Evolutionary conservation across 1,140 invertebrate species (phyloP), one percentile per base, ranked within the genome.

Genomic region (Metaphire vulgaris): DNA sequence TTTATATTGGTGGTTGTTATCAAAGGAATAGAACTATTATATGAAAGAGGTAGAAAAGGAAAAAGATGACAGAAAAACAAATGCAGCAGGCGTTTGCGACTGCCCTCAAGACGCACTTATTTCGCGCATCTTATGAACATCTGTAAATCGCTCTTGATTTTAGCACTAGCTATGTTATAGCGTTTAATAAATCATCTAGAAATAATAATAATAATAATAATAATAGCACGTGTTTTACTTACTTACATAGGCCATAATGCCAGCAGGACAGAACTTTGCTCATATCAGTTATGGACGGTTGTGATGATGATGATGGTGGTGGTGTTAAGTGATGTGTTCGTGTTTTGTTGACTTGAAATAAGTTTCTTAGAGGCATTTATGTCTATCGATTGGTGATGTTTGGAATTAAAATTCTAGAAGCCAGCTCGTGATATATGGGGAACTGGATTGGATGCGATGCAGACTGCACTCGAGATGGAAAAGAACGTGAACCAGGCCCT

Each of bases 401-500:
- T 71, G 29, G 29, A 33, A 1, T 70, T 72, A 66, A 16, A 65
- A 66, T 76, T 82, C 26, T 79, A 89, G 76, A 88, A 89, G 69
- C 92, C 92, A 1, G 85, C 87, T 14, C 84, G 87, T 69, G 86
- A 88, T 73, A 88, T 90, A 66, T 93, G 92, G 90, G 86, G 86
- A 0, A 88, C 87, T 56, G 89, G 89, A 0, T 83, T 90, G 79
- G 90, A 91, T 14, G 92, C 92, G 0, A 90, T 94, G 87, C 81
- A 84, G 66, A 87, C 89, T n/a, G 91, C 92, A 26, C 85, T 95
- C 1, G 82, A 89, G 31, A 86, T 95, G 79, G 93, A 95, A 84
- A 92, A 92, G 83, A 87, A 85, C 77, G 92, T 95, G n/a, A 94
- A 95, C 83, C 86, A 92, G 89, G 87, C 88, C 78, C 85, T 94